Conservation (phyloP, 2,113 vertebrate genomes). For the Sorex fumeus region DNA sequence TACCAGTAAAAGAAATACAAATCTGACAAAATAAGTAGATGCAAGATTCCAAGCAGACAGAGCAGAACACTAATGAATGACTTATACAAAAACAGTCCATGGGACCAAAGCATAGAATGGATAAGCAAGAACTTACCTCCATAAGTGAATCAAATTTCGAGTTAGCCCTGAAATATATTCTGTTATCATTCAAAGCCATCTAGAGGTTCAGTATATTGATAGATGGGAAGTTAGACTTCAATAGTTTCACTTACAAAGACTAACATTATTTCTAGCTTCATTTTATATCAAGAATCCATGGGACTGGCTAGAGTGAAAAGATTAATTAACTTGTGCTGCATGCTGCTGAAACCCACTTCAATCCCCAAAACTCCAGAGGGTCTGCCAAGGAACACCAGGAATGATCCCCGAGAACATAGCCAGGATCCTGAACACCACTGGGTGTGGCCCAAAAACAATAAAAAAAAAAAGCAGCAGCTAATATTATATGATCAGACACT, state of each 20-base stretch:
- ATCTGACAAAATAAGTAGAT: neutral
- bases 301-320: no score
- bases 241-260: neutral
- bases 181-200: neutral
- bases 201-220: neutral
- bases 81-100: neutral
- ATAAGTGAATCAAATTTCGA: neutral
- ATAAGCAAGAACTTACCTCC: neutral
- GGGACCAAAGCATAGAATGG: neutral
- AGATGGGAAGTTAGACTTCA: neutral
- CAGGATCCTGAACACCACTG: neutral
- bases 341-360: no score
- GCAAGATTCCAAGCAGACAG: neutral
- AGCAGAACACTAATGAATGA: neutral
- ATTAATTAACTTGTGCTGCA: no score
- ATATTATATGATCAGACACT: no score
- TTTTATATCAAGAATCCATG: neutral
- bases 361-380: neutral
- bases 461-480: no score
- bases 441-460: neutral
- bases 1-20: neutral
- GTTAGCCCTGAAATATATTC: neutral
- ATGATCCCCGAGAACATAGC: no score
- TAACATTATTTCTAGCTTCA: neutral
- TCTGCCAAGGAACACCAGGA: no score